These are phyloP conservation scores for Lordiphosa mommai DNA, from an alignment of 1,140 invertebrate genomes.

Conservation along the genomic window DNA sequence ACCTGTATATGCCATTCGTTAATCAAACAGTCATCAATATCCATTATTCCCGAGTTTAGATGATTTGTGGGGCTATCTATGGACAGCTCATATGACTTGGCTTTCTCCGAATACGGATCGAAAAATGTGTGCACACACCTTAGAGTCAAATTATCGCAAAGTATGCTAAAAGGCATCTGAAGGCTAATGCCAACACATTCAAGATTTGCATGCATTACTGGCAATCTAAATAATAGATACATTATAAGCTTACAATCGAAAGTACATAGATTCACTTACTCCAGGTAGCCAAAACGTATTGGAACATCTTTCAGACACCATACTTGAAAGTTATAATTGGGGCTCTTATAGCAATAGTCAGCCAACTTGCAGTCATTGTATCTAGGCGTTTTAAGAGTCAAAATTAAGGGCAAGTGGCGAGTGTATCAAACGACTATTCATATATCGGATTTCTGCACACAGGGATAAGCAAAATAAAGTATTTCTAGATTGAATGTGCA, in stretches of 20 bases:
- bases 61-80: background rate
- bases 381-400: slow-evolving; percentile 4
- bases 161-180: slow-evolving; percentile 47
- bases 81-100: slow-evolving; percentile 30
- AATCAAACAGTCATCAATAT: slow-evolving; percentile 49
- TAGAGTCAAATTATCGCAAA: slow-evolving; percentile 53
- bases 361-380: slow-evolving; percentile 20
- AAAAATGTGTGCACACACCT: slow-evolving; percentile 54
- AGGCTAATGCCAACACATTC: slow-evolving; percentile 24
- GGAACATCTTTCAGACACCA: slow-evolving; percentile 63
- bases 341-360: slow-evolving; percentile 41
- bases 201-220: slow-evolving; percentile 38
- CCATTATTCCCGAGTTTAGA: slow-evolving; percentile 43
- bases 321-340: slow-evolving; percentile 45
- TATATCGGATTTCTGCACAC: too few relatives aligned
- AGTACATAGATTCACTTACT: slow-evolving; percentile 20
- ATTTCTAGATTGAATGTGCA: too few relatives aligned
- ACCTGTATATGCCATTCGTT: slow-evolving; percentile 54
- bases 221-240: slow-evolving; percentile 20
- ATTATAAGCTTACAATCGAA: background rate
- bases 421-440: too few relatives aligned
- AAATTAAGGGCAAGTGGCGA: too few relatives aligned
- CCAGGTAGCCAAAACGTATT: slow-evolving; percentile 39
- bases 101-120: slow-evolving; percentile 49
- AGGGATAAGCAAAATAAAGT: too few relatives aligned